A percentile compares a stretch with the other conserved stretches of the same genome.
Conservation (phyloP, 2,113 vertebrate genomes). For the Prochilodus magdalenae region DNA sequence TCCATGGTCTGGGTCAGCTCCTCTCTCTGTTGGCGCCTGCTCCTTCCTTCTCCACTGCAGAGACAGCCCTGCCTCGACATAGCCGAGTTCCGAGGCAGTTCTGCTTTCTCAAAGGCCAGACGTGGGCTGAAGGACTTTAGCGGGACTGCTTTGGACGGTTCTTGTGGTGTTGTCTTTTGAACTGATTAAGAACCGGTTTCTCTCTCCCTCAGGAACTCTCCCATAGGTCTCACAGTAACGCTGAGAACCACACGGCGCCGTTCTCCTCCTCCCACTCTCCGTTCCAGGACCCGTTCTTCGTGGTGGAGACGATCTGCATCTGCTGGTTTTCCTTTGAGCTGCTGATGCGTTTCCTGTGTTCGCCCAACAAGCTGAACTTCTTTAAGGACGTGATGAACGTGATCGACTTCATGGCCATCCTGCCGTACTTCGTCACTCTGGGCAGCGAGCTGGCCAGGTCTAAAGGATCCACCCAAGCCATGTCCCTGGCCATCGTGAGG, state of each 20-base stretch:
- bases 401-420: constrained; percentile 87
- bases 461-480: constrained; percentile 63
- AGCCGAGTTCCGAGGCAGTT: too few species aligned
- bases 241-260: constrained; percentile 41
- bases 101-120: too few species aligned
- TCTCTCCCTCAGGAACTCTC: not conserved
- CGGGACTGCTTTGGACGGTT: too few species aligned
- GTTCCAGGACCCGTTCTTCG: constrained; percentile 85
- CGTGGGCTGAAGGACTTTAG: too few species aligned
- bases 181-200: not conserved
- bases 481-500: constrained; percentile 84
- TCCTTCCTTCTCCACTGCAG: too few species aligned
- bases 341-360: constrained; percentile 77
- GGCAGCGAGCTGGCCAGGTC: constrained; percentile 76
- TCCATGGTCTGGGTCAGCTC: too few species aligned
- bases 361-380: constrained; percentile 83
- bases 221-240: not conserved
- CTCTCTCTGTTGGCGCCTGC: too few species aligned
- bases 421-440: constrained; percentile 87
- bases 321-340: constrained; percentile 91
- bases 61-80: too few species aligned
- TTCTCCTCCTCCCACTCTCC: constrained; percentile 32
- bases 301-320: constrained; percentile 88
- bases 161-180: too few species aligned
- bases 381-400: constrained; percentile 91